These are phyloP conservation scores for Ptychoptera albimana DNA, from an alignment of 2,888 invertebrate genomes.

Conservation along the genomic window DNA sequence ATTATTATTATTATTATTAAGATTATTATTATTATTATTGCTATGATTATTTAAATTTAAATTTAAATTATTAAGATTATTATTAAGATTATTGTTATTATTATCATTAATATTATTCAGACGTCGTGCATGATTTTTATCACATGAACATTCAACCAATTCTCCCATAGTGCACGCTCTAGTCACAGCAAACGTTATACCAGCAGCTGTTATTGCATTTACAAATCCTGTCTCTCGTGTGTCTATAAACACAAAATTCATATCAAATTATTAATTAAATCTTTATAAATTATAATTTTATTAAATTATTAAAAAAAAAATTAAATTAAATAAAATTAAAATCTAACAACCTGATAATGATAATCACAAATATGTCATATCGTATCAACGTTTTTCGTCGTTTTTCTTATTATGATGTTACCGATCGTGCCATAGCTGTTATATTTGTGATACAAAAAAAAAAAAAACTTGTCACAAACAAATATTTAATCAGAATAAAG, in stretches of 20 bases:
- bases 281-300: too few species aligned
- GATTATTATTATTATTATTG: constrained; percentile 2
- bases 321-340: too few species aligned
- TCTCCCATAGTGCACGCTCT: constrained; percentile 77
- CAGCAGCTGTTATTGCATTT: constrained; percentile 80
- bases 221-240: constrained; percentile 84
- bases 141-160: constrained; percentile 75
- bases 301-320: too few species aligned
- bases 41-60: background rate
- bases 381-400: too few species aligned
- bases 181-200: constrained; percentile 76
- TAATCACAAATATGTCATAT: too few species aligned
- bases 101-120: constrained; percentile 2
- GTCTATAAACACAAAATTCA: constrained; percentile 37
- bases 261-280: background rate
- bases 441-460: too few species aligned
- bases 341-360: too few species aligned
- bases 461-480: too few species aligned
- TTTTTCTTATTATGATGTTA: too few species aligned
- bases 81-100: constrained; percentile 3
- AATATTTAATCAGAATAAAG: too few species aligned
- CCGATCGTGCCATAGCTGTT: too few species aligned
- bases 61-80: too few species aligned
- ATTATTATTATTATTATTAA: constrained; percentile 14
- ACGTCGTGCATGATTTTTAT: constrained; percentile 38